Base-by-base conservation (phyloP, 2,113 vertebrate species). In the Pelvicachromis taeniatus region DNA sequence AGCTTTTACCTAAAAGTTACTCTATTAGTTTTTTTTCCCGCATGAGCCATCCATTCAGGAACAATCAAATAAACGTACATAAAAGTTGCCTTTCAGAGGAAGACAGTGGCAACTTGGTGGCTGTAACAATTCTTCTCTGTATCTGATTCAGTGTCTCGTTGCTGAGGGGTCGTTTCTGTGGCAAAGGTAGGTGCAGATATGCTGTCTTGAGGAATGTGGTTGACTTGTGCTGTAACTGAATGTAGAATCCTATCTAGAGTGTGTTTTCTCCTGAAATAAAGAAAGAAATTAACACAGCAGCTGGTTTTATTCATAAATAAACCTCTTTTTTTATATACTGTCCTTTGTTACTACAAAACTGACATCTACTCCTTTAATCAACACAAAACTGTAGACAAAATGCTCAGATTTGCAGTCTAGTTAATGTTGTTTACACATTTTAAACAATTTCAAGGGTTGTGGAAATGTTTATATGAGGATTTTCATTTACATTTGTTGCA, bases 1-100 rank as follows among this genome's bases (percentile, higher is more conserved):
- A 77, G 54, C 65, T 85, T 83, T 90, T 33, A 89, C 50, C 75
- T 65, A 82, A 53, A 70, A 82, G 81, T 85, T 86, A 40, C 17
- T 80, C 50, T 82, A 81, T 82, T 38, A 63, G n/a, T 1, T 87
- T 82, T 85, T 85, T n/a, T 26, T 65, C 59, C 38, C 77, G 8
- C 21, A 68, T 10, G 5, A 59, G 29, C 23, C 68, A 58, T 81
- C 77, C 50, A 26, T 75, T 4, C 6, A 11, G 13, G 13, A 33
- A 70, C 75, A 86, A 70, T 75, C 78, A 77, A 23, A 85, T 80
- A 77, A 52, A 45, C 19, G 1, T 6, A 55, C 16, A 81, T 53
- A 61, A 80, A 82, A 75, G 77, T 56, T 77, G 48, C 11, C 40
- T 80, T 85, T 80, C 52, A 88, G 54, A 10, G 14, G 11, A 31